Base-by-base conservation (phyloP, 2,113 vertebrate species). In the Xenopus borealis region DNA sequence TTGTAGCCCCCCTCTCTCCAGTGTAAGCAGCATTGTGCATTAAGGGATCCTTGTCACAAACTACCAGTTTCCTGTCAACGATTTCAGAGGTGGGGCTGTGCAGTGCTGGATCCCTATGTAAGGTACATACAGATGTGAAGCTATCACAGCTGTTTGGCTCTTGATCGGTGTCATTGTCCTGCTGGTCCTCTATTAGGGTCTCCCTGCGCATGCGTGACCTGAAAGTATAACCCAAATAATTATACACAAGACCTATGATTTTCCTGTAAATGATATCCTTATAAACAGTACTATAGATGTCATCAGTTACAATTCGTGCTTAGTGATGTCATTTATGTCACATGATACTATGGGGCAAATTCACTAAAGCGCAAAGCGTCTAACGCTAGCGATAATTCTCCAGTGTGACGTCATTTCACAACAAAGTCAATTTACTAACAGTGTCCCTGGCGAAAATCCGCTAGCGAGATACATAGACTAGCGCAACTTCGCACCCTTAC, bases 151-250 rank as follows among this genome's bases (percentile, higher is more conserved):
- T 79, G 1, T 85, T 89, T 70, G 90, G 91, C 81, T 98, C 97
- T 0, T 88, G 84, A 52, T 98, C 97, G 0, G 91, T 93, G 84
- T 98, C 95, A 0, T 95, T 95, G 79, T 98, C 96, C 76, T 94
- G 96, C 0, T 93, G 68, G 3, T 96, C 96, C 3, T 27, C 23
- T 90, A 97, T 89, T 78, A 99, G 88, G 81, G 96, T 96, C 86
- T 99, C 97, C 18, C 97, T 90, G 58, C 96, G 93, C 94, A 99
- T 98, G 77, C 97, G 92, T 23, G 97, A 99, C 92, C 97, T 99
- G 91, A 17, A 59, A 78, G 18, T 10, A 50, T 8, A 66, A 40
- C 3, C 33, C 5, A 40, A 40, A 40, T 40, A 9, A 40, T 40
- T 40, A 40, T n/a, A 64, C 30, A 64, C 5, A 40, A 13, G 19